These are phyloP conservation scores for Drosophila trapezifrons DNA, from an alignment of 1,140 invertebrate genomes.

Conservation along the genomic window DNA sequence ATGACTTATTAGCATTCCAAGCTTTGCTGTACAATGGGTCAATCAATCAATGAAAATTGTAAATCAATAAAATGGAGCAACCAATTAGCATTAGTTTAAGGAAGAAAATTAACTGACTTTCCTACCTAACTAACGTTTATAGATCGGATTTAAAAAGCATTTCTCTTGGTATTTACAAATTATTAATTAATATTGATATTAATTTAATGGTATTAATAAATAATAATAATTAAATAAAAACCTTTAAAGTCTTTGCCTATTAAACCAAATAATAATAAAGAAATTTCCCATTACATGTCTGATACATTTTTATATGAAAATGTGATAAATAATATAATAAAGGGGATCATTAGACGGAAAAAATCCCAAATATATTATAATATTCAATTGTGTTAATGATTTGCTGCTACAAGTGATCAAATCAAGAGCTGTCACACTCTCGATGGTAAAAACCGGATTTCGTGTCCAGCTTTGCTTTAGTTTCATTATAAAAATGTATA, in stretches of 20 bases:
- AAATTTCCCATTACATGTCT: too few species aligned
- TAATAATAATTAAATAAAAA: neutral
- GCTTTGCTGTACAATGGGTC: neutral
- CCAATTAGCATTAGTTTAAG: neutral
- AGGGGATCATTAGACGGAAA: neutral
- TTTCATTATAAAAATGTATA: conserved; percentile 45
- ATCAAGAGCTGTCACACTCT: conserved; percentile 49
- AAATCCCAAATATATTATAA: conserved; percentile 14
- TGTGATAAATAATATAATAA: neutral
- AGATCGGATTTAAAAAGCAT: too few species aligned
- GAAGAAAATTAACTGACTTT: too few species aligned
- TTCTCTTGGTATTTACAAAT: too few species aligned
- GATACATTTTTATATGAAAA: neutral
- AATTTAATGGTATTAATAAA: too few species aligned
- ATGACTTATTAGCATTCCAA: neutral
- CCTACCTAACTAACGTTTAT: too few species aligned
- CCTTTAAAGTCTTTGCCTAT: too few species aligned
- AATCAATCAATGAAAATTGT: neutral
- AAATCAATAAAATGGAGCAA: neutral
- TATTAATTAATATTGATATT: too few species aligned
- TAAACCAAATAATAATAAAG: too few species aligned
- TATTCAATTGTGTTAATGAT: conserved; percentile 31
- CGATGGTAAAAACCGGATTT: conserved; percentile 63
- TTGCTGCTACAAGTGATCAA: conserved; percentile 31
- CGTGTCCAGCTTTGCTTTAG: conserved; percentile 50